Conservation (phyloP, 1,140 invertebrate species). For the Cecropterus lyciades region DNA sequence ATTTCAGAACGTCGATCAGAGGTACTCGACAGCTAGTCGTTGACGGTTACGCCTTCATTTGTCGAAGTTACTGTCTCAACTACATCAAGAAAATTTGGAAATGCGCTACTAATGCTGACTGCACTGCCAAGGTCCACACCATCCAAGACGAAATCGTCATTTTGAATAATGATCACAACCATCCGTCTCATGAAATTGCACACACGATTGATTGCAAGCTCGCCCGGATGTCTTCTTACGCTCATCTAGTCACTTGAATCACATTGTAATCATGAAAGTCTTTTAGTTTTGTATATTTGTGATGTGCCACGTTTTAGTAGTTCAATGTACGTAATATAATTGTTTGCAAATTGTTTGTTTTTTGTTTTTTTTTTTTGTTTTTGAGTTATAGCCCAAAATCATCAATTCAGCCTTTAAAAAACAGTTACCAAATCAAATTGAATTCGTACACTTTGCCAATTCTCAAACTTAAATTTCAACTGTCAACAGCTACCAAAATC, state of each 20-base stretch:
- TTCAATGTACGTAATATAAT: constrained; percentile 8
- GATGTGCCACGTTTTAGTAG: constrained; percentile 7
- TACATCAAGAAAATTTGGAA: constrained; percentile 73
- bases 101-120: constrained; percentile 64
- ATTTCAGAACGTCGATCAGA: constrained; percentile 60
- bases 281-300: neutral
- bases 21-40: constrained; percentile 63
- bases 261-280: neutral
- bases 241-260: constrained; percentile 37
- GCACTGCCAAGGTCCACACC: constrained; percentile 73
- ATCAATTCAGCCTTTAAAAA: no score
- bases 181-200: constrained; percentile 40
- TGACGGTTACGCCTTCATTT: constrained; percentile 65
- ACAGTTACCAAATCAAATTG: no score
- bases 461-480: no score
- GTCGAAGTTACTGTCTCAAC: constrained; percentile 65
- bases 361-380: neutral
- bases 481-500: no score
- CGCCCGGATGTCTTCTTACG: constrained; percentile 12
- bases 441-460: no score
- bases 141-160: constrained; percentile 61
- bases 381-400: neutral
- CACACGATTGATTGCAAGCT: constrained; percentile 36
- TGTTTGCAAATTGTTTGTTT: constrained; percentile 6
- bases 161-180: constrained; percentile 64